Base-by-base conservation (phyloP, 1,140 invertebrate genomes). In the Temnothorax curvispinosus region DNA sequence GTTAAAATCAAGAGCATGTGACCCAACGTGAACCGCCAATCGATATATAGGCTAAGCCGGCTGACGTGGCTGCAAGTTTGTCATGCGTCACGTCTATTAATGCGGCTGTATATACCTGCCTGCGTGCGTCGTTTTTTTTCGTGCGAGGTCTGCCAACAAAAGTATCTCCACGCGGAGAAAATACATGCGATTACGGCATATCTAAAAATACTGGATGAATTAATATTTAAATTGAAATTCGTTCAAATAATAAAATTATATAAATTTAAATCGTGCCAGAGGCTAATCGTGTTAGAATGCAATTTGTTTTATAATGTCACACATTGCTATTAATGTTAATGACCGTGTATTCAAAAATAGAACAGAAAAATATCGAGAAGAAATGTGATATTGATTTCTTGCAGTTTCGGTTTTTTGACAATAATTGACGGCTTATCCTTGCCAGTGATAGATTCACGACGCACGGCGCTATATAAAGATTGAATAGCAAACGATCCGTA, bases 21-120 rank as follows among this genome's bases (percentile, higher is more conserved):
- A 56, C 44, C 60, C 85, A 27, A 60, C 69, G 52, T 89, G 77
- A 89, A 80, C 69, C 74, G 60, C 32, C 44, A 80, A 86, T 89
- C 87, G 67, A 89, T 89, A 86, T 86, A 89, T 88, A 62, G 82
- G 85, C 84, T 88, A 78, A 65, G 75, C 44, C 50, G 84, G 67
- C 75, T 90, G 88, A 90, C 88, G 88, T 89, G 88, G 76, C 44
- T 82, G 56, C 58, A 87, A 90, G 84, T 90, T 87, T 87, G 64
- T 89, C 71, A 44, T 89, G 85, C 88, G 88, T 90, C 88, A 90
- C 54, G 69, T 84, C 69, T 84, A 74, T 82, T 82, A 82, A 74
- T 82, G 80, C 13, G 15, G 8, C 11, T 67, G 21, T 58, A 32
- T 81, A 74, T 81, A 71, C 54, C 52, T 82, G 27, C 54, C 38